Base-by-base conservation (phyloP, 2,797 vertebrate species). In the Poecilia wingei region DNA sequence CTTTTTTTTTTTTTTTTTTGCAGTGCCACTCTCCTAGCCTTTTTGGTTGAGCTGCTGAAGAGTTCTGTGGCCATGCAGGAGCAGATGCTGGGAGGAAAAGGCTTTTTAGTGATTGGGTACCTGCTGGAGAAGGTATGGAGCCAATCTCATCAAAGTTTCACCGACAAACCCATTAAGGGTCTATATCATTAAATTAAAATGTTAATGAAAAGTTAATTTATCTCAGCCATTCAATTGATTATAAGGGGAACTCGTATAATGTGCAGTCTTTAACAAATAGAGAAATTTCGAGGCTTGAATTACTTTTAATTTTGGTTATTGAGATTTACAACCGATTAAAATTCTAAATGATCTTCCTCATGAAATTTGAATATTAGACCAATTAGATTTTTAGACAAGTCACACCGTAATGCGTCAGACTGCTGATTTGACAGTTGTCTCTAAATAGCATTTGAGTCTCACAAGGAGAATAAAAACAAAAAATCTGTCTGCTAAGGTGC, bases 31-130 rank as follows among this genome's bases (percentile, higher is more conserved):
- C 96, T 99, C 75, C 89, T 99, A 92, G 94, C 97, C 82, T 99
- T 99, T 90, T 96, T 99, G 83, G 96, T 99, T 93, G 98, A 99
- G 90, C 90, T 99, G 82, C 93, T 99, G 88, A 98, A 97, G 95
- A 99, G 97, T 92, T 99, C 98, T 4, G 95, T 99, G 84, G 97
- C 98, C 91, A 99, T 99, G 98, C 98, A 99, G 95, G 98, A 99
- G 77, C 98, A 99, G 95, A 98, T 99, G 97, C 95, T 99, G 77
- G 97, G 98, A 83, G 98, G 97, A 86, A 99, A 99, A 86, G 98
- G 98, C 91, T 99, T 99, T 89, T 94, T 99, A 93, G 98, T 99
- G 64, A 98, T 99, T 90, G 98, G 98, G 66, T 97, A 98, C 89
- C 96, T 97, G 85, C 95, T 99, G 74, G 98, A 99, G 95, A 99